Evolutionary conservation across 2,113 vertebrate species (phyloP).

Genomic region (Toxostoma redivivum): DNA sequence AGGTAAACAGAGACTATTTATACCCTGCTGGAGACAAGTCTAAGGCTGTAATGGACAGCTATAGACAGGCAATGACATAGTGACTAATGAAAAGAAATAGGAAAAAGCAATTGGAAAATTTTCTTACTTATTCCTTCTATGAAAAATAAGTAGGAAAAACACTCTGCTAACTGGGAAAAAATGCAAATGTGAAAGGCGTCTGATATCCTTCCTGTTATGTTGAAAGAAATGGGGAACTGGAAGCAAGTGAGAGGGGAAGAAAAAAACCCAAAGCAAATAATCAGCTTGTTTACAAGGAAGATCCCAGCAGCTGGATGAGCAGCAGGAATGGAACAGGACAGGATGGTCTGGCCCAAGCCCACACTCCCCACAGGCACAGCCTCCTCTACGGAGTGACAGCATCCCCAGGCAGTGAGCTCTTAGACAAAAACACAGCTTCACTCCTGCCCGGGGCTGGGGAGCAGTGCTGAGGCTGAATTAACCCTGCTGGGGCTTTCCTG

Average conservation of each 20-base stretch:
- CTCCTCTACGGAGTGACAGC: background rate
- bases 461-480: background rate
- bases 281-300: slow-evolving; percentile 44
- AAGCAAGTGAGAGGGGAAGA: background rate
- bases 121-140: slow-evolving; percentile 41
- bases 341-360: background rate
- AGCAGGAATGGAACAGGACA: background rate
- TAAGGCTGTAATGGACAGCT: background rate
- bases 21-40: background rate
- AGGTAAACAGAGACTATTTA: slow-evolving; percentile 7
- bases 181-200: slow-evolving; percentile 26
- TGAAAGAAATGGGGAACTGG: slow-evolving; percentile 5
- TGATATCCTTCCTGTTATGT: slow-evolving; percentile 60
- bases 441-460: background rate
- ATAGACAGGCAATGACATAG: slow-evolving; percentile 30
- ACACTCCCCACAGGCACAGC: background rate
- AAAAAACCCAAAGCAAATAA: slow-evolving; percentile 12
- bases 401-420: background rate
- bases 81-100: slow-evolving; percentile 38
- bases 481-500: background rate
- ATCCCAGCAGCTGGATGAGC: slow-evolving; percentile 44
- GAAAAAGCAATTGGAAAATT: slow-evolving; percentile 43
- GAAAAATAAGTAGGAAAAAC: slow-evolving; percentile 51
- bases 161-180: slow-evolving; percentile 47
- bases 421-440: background rate